These are phyloP conservation scores for Platyrinchus mystaceus DNA, from an alignment of 2,797 vertebrate species.

Conservation along the genomic window DNA sequence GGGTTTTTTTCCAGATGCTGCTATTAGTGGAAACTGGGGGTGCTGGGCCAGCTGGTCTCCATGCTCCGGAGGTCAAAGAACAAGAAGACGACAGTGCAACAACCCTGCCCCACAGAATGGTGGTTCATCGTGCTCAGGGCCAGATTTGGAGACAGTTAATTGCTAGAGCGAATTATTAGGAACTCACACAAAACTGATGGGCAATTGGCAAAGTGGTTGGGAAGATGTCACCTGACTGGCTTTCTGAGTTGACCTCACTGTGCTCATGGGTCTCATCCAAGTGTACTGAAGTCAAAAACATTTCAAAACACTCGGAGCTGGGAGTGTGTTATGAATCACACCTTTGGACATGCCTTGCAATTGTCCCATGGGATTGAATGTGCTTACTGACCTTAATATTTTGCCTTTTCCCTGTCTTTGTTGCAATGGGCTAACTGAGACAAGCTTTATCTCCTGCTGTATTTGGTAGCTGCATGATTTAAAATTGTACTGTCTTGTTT, in stretches of 20 bases:
- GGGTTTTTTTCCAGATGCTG: conserved; percentile 68
- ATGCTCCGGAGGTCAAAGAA: conserved; percentile 74
- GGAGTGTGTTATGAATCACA: neutral
- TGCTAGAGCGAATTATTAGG: conserved; percentile 45
- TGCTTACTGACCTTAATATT: conserved; percentile 39
- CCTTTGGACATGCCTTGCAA: neutral
- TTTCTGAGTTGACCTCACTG: neutral
- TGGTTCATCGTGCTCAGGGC: conserved; percentile 79
- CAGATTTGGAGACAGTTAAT: conserved; percentile 71
- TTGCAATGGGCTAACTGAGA: conserved; percentile 55
- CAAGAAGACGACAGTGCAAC: conserved; percentile 83
- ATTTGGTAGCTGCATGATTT: conserved; percentile 45
- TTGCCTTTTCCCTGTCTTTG: conserved; percentile 35
- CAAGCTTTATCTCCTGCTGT: conserved; percentile 57
- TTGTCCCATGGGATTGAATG: neutral
- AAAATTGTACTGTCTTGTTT: conserved; percentile 53
- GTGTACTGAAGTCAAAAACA: neutral
- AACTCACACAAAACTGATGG: neutral
- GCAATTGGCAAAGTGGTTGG: neutral
- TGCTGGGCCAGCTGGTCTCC: conserved; percentile 90
- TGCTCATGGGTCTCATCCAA: neutral
- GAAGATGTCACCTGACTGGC: neutral
- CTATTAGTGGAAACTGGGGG: conserved; percentile 86
- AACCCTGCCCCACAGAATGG: conserved; percentile 79
- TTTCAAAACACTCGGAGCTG: neutral